Evolutionary conservation across 2,797 vertebrate genomes (phyloP).

Genomic region (Sebastes kiyomatsui): DNA sequence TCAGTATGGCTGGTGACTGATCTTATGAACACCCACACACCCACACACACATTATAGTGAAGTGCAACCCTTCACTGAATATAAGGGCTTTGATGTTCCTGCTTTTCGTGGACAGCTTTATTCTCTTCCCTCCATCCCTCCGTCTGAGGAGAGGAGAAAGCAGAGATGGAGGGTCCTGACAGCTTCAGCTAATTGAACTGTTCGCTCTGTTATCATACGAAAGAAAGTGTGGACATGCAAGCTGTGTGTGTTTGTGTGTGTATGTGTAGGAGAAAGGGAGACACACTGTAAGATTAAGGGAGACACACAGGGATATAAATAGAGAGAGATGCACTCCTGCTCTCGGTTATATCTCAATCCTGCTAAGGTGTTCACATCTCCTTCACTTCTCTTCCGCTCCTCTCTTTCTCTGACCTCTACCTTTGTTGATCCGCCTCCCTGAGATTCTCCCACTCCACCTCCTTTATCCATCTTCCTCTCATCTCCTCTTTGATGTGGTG

Average conservation of each 20-base stretch:
- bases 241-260: neutral
- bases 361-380: conserved; percentile 48
- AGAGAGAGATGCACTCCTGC: conserved; percentile 26
- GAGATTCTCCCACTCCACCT: conserved; percentile 48
- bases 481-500: conserved; percentile 76
- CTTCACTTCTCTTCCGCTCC: conserved; percentile 23
- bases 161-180: conserved; percentile 38
- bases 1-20: conserved; percentile 50
- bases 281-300: conserved; percentile 19
- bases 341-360: conserved; percentile 41
- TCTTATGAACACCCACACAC: conserved; percentile 19
- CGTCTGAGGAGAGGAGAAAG: conserved; percentile 27
- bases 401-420: conserved; percentile 49
- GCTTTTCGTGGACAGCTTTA: conserved; percentile 51
- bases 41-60: conserved; percentile 20
- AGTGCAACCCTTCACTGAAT: conserved; percentile 42
- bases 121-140: conserved; percentile 41
- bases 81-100: conserved; percentile 69
- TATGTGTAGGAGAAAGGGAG: neutral
- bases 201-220: conserved; percentile 30
- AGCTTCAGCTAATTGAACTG: conserved; percentile 65
- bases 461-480: conserved; percentile 61
- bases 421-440: conserved; percentile 46
- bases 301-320: conserved; percentile 35
- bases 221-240: conserved; percentile 3